These are phyloP conservation scores for Apoda limacodes DNA, from an alignment of 2,888 invertebrate species.

Conservation along the genomic window DNA sequence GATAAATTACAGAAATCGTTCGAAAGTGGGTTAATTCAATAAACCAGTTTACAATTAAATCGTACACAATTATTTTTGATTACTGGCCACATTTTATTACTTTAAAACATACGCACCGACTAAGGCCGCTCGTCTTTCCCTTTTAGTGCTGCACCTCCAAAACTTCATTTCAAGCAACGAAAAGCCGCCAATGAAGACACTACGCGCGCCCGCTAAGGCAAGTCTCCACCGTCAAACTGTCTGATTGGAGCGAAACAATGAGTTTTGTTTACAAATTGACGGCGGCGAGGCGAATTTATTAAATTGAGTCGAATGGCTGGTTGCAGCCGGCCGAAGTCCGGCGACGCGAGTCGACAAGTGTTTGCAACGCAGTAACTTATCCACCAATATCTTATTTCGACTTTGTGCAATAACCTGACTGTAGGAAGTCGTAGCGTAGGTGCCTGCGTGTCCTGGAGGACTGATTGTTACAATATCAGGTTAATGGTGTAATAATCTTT, in stretches of 20 bases:
- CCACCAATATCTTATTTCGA: conserved; percentile 3
- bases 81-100: neutral
- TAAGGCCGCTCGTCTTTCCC: conserved; percentile 34
- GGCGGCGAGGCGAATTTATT: conserved; percentile 53
- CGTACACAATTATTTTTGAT: neutral
- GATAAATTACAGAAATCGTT: conserved; percentile 31
- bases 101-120: conserved; percentile 33
- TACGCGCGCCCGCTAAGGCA: conserved; percentile 46
- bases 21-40: conserved; percentile 31
- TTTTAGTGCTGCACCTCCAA: conserved; percentile 55
- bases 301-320: conserved; percentile 47
- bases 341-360: no score
- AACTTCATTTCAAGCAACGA: conserved; percentile 45
- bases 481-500: no score
- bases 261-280: conserved; percentile 64
- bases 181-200: conserved; percentile 35
- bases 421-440: neutral
- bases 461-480: no score
- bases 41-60: no score
- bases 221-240: conserved; percentile 53
- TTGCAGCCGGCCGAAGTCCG: conserved; percentile 25
- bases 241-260: conserved; percentile 60
- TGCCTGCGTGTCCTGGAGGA: conserved; percentile 7
- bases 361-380: no score
- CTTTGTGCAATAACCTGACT: neutral